Conservation (phyloP, 2,888 invertebrate genomes). For the Rotaria magnacalcarata region DNA sequence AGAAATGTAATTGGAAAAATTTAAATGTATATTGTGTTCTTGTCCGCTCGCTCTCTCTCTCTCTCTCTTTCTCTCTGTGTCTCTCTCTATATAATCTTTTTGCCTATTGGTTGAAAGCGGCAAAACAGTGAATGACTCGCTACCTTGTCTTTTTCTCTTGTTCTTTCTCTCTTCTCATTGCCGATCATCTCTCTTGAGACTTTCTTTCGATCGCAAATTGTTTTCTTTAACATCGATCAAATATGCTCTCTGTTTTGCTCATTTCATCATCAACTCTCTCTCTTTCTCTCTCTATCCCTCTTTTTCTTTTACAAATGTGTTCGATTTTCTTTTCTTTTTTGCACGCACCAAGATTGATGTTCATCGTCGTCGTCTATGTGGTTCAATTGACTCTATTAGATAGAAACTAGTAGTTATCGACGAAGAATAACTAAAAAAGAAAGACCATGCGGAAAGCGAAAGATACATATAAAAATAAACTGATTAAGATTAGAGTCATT, state of each 20-base stretch:
- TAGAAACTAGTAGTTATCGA: background rate
- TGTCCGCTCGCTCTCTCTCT: background rate
- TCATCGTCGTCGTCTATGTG: background rate
- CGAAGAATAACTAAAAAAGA: background rate
- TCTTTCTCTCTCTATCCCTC: background rate
- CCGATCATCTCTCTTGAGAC: conserved; percentile 16
- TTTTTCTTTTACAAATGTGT: conserved; percentile 21
- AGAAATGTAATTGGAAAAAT: conserved; percentile 31
- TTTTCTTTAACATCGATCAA: conserved; percentile 31
- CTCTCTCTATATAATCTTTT: background rate
- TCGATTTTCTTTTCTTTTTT: conserved; percentile 23
- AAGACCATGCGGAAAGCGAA: conserved; percentile 5
- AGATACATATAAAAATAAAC: conserved; percentile 27
- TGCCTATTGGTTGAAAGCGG: conserved; percentile 24
- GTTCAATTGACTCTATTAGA: conserved; percentile 31
- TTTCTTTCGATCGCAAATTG: conserved; percentile 24
- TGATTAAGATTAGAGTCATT: conserved; percentile 18
- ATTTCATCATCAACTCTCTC: conserved; percentile 7
- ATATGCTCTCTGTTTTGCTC: background rate
- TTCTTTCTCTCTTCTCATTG: conserved; percentile 12
- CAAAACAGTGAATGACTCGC: conserved; percentile 29
- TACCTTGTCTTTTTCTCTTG: conserved; percentile 5
- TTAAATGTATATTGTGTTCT: background rate
- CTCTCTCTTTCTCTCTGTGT: background rate
- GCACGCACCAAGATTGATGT: conserved; percentile 26